Conservation (phyloP, 2,113 vertebrate genomes). For the Mirounga angustirostris region DNA sequence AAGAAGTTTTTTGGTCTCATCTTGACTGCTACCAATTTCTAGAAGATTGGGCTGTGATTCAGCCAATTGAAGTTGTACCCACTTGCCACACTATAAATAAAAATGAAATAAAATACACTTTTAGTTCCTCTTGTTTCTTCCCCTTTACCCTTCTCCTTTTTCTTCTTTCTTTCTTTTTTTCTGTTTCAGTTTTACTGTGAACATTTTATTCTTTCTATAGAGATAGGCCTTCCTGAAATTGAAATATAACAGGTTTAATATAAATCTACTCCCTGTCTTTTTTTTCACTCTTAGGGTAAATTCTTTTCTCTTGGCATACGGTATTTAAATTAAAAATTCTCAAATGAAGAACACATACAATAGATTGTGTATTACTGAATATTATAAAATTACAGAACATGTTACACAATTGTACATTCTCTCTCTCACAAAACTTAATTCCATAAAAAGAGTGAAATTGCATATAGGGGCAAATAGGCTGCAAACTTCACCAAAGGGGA, state of each 20-base stretch:
- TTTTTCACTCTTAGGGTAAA: background rate
- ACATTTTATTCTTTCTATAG: slow-evolving; percentile 25
- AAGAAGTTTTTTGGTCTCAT: slow-evolving; percentile 92
- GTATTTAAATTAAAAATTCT: slow-evolving; percentile 45
- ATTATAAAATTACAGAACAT: background rate
- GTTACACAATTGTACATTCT: background rate
- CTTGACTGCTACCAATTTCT: slow-evolving; percentile 94
- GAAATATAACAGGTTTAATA: slow-evolving; percentile 24
- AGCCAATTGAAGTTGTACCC: slow-evolving; percentile 92
- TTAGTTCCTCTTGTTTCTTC: slow-evolving; percentile 63
- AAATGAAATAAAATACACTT: slow-evolving; percentile 72
- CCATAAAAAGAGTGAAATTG: background rate
- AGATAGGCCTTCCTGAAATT: background rate
- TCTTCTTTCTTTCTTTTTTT: background rate
- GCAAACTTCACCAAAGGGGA: background rate
- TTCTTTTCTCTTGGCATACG: background rate
- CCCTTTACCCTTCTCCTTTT: background rate
- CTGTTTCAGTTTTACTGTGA: background rate
- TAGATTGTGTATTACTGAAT: background rate
- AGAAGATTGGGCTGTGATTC: slow-evolving; percentile 94
- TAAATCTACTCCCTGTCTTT: background rate
- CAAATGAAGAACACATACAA: background rate
- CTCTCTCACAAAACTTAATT: background rate
- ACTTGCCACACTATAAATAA: slow-evolving; percentile 91
- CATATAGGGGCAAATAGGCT: background rate